Evolutionary conservation across 2,797 vertebrate species (phyloP).

Genomic region (Gobionotothen gibberifrons): DNA sequence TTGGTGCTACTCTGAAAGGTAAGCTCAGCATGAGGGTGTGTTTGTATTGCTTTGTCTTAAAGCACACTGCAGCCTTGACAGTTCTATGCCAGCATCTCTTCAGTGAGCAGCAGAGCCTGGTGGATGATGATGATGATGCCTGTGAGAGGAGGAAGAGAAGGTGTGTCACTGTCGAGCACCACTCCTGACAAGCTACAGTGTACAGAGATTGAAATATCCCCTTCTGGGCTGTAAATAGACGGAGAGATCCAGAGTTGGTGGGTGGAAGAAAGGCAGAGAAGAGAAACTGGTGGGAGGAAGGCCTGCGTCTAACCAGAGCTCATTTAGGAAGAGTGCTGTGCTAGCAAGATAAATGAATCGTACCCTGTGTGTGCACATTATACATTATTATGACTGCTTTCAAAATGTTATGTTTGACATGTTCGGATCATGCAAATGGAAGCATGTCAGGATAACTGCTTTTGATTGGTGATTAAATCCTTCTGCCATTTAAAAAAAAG

Average conservation of each 20-base stretch:
- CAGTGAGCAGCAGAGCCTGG: slow-evolving; percentile 47
- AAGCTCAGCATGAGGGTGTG: slow-evolving; percentile 31
- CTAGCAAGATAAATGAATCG: slow-evolving; percentile 62
- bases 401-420: not conserved
- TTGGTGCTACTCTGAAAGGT: slow-evolving; percentile 77
- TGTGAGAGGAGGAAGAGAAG: slow-evolving; percentile 19
- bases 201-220: slow-evolving; percentile 48
- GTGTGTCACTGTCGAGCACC: slow-evolving; percentile 20
- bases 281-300: slow-evolving; percentile 72
- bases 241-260: slow-evolving; percentile 55
- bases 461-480: too few relatives aligned
- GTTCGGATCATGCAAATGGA: not conserved
- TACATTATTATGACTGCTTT: not conserved
- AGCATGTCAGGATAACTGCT: too few relatives aligned
- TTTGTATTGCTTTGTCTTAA: slow-evolving; percentile 30
- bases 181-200: slow-evolving; percentile 36
- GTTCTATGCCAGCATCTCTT: slow-evolving; percentile 51
- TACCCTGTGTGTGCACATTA: slow-evolving; percentile 12
- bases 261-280: slow-evolving; percentile 56
- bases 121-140: slow-evolving; percentile 45
- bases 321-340: slow-evolving; percentile 59
- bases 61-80: slow-evolving; percentile 27
- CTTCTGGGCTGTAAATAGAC: slow-evolving; percentile 61
- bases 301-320: slow-evolving; percentile 55
- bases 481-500: not conserved